Evolutionary conservation across 2,888 invertebrate species (phyloP), one percentile per base, ranked within the genome.

Genomic region (Trissoscelio sp.): DNA sequence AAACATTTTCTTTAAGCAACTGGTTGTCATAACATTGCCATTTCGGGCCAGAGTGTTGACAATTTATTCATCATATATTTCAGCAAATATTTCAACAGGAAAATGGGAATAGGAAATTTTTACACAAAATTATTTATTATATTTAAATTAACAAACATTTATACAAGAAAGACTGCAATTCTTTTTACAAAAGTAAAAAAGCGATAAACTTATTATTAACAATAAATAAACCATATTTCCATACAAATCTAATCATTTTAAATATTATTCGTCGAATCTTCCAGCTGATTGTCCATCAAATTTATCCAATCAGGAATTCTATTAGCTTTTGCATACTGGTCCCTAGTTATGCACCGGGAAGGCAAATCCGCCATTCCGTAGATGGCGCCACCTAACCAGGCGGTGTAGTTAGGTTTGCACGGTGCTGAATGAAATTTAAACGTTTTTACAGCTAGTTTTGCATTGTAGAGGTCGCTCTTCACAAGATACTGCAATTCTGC

Each of bases 321-420:
- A 48, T 94, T 94, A 77, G 93, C 92, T 86, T 94, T 94, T 78
- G 95, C 92, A 92, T 96, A 98, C 62, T 92, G 92, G 87, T 98
- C 98, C 84, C 96, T 94, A 0, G 95, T 93, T 46, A 97, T 90
- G 9, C 96, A 96, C 48, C 96, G 93, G 69, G 94, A 93, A 34
- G 94, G 93, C 31, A 96, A 92, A 78, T 95, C 93, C 0, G 96
- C 95, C 34, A 95, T 94, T 51, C 96, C 96, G 89, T 96, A 95
- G 83, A 97, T 94, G 6, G 96, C 94, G 67, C 95, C 95, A 90
- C 98, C 98, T 24, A 97, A 92, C 98, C 98, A 99, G 39, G 96
- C 95, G 9, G 94, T 94, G 88, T 95, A 95, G 92, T 97, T 98
- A 72, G 95, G 94, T 89, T 96, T 95, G 31, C 96, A 94, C 12